These are phyloP conservation scores for Tragelaphus strepsiceros DNA, from an alignment of 2,113 vertebrate species.

Conservation along the genomic window DNA sequence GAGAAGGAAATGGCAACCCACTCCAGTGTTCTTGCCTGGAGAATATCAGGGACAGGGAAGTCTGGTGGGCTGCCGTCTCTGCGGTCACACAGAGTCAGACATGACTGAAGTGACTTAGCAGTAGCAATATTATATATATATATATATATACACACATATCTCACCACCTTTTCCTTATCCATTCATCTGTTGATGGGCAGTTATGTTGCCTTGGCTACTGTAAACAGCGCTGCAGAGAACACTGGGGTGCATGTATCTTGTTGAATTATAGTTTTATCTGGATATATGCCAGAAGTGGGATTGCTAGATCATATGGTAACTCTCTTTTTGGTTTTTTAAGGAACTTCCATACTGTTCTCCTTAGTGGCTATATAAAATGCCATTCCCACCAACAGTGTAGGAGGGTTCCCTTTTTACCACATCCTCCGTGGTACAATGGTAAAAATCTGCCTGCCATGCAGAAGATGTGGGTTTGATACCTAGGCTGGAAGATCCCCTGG, in stretches of 20 bases:
- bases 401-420: neutral
- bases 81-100: no score
- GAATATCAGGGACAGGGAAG: no score
- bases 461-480: neutral
- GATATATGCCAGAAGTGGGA: neutral
- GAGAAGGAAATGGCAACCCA: no score
- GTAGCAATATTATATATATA: neutral
- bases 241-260: neutral
- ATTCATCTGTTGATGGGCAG: neutral
- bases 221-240: neutral
- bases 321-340: neutral
- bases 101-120: no score
- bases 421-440: neutral
- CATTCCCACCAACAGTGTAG: neutral
- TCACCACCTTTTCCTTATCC: neutral
- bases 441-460: neutral
- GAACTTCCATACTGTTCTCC: neutral
- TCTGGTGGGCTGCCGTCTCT: no score
- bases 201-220: neutral
- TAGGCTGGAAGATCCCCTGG: neutral
- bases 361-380: neutral
- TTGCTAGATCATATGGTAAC: neutral
- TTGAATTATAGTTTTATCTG: neutral
- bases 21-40: no score
- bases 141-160: neutral